Evolutionary conservation across 2,113 vertebrate species (phyloP).

Genomic region (Platichthys stellatus): DNA sequence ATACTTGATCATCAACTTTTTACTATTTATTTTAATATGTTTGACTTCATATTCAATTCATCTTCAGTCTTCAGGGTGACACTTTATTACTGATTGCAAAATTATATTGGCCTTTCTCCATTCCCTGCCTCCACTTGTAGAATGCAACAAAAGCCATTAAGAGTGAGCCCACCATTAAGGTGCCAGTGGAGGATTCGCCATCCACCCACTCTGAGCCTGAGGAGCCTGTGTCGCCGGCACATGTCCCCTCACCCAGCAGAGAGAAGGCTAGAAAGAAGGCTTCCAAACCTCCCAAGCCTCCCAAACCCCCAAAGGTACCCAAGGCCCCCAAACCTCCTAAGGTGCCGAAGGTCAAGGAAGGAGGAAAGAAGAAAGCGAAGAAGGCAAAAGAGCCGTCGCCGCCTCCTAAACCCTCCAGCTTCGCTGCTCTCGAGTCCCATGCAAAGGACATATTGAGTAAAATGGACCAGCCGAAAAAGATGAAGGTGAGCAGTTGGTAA

Average conservation of each 20-base stretch:
- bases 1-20: too few species aligned
- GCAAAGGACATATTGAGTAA: slow-evolving; percentile 95
- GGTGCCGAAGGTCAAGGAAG: slow-evolving; percentile 90
- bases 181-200: slow-evolving; percentile 83
- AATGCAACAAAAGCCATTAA: slow-evolving; percentile 92
- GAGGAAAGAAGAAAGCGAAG: slow-evolving; percentile 93
- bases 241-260: slow-evolving; percentile 78
- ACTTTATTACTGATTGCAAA: not conserved
- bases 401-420: slow-evolving; percentile 89
- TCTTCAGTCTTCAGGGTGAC: not conserved
- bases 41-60: not conserved
- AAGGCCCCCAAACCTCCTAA: slow-evolving; percentile 89
- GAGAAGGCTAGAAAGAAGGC: slow-evolving; percentile 82
- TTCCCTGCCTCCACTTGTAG: slow-evolving; percentile 66
- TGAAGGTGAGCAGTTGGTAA: slow-evolving; percentile 82
- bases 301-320: slow-evolving; percentile 86
- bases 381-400: slow-evolving; percentile 85
- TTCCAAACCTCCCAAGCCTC: slow-evolving; percentile 85
- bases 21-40: not conserved
- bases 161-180: slow-evolving; percentile 85
- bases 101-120: not conserved
- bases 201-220: slow-evolving; percentile 86
- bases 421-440: slow-evolving; percentile 93
- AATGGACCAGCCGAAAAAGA: slow-evolving; percentile 95
- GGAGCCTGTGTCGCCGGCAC: slow-evolving; percentile 82